phyloP scores from a whole-genome alignment of 2,113 vertebrate species.

The Microtus oregoni region DNA sequence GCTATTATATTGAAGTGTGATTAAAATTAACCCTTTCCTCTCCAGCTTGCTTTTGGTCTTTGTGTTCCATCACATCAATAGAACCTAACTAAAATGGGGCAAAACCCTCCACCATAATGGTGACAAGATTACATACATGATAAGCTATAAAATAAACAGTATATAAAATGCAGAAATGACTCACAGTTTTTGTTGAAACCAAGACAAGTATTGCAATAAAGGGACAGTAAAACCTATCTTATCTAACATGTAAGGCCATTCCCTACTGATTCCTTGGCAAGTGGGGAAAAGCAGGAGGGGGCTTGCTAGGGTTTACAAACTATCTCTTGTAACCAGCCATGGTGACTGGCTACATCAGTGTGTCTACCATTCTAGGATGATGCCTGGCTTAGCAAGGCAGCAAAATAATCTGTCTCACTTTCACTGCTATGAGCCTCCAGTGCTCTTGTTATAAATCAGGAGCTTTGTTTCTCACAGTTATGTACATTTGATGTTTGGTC shows the following conservation, averaged over 20 bases:
- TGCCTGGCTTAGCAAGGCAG: background rate
- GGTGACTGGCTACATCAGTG: background rate
- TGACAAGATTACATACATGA: background rate
- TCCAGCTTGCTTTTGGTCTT: background rate
- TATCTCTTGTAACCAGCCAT: background rate
- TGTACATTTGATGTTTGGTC: background rate
- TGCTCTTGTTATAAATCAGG: background rate
- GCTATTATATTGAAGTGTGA: background rate
- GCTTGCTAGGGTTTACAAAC: background rate
- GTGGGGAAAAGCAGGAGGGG: background rate
- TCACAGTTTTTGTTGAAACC: background rate
- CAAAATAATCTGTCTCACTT: background rate
- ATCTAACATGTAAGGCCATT: background rate
- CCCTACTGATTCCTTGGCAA: background rate
- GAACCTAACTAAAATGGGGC: background rate
- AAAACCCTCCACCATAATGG: background rate
- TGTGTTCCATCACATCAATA: background rate
- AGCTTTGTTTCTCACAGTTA: too few species aligned
- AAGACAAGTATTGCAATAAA: background rate
- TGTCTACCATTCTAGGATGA: background rate
- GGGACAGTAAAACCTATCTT: background rate
- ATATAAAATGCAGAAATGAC: background rate
- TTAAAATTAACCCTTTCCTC: background rate
- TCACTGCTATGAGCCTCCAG: background rate
- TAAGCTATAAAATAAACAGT: background rate